phyloP scores from a whole-genome alignment of 2,797 vertebrate species.

The Chaetodon trifasciatus region DNA sequence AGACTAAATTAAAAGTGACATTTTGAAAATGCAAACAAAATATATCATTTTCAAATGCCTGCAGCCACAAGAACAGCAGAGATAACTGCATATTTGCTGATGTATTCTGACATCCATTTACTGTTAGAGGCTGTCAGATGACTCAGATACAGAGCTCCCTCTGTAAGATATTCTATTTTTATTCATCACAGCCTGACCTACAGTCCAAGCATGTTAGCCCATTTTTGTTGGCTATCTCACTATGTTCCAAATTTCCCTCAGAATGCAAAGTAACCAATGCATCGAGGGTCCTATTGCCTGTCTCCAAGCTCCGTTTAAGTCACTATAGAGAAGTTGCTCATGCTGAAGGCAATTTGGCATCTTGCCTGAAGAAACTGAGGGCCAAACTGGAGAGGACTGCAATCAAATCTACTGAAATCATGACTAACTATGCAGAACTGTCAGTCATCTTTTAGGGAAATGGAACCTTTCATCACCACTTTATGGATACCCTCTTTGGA shows the following conservation, averaged over 20 bases:
- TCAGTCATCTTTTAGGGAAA: neutral
- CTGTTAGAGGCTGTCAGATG: conserved; percentile 60
- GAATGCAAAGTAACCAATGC: conserved; percentile 14
- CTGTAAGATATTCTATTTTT: conserved; percentile 75
- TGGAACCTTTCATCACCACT: conserved; percentile 2
- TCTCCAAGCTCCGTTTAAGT: conserved; percentile 33
- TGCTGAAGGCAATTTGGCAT: conserved; percentile 34
- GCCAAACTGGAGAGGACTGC: conserved; percentile 8
- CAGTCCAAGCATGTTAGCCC: conserved; percentile 49
- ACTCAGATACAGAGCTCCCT: conserved; percentile 64
- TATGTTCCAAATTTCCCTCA: conserved; percentile 25
- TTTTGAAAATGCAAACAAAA: conserved; percentile 17
- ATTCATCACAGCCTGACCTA: conserved; percentile 61
- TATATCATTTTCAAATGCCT: conserved; percentile 2
- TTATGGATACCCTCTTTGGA: neutral
- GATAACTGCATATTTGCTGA: conserved; percentile 39
- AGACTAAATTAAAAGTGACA: conserved; percentile 17
- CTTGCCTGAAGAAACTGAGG: conserved; percentile 21
- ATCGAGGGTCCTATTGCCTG: neutral
- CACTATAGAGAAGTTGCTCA: conserved; percentile 24
- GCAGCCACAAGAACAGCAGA: conserved; percentile 28
- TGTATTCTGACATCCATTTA: conserved; percentile 59
- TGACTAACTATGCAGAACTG: neutral
- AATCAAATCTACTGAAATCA: conserved; percentile 4
- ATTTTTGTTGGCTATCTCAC: conserved; percentile 41